Conservation (phyloP, 2,797 vertebrate genomes). For the Artibeus jamaicensis region DNA sequence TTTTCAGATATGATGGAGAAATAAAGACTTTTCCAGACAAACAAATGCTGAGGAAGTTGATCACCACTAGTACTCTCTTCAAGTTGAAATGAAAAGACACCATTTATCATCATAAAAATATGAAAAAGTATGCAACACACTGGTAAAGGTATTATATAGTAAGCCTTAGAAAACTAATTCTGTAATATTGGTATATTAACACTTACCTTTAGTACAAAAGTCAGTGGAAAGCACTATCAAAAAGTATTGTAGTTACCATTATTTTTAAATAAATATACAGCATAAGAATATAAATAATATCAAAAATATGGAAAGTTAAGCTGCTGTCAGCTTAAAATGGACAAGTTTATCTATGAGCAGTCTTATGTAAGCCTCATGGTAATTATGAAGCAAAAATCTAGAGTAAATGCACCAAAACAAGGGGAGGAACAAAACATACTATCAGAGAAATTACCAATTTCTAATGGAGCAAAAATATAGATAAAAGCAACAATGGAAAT, state of each 20-base stretch:
- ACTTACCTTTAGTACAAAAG: not conserved
- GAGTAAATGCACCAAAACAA: not conserved
- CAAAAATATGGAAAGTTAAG: not conserved
- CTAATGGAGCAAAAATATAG: not conserved
- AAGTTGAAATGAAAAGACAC: too few relatives aligned
- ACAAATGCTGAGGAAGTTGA: not conserved
- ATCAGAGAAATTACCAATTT: not conserved
- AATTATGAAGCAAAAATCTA: not conserved
- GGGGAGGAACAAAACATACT: not conserved
- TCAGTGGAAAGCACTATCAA: not conserved
- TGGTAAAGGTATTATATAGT: not conserved
- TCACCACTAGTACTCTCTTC: not conserved
- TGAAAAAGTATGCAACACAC: not conserved
- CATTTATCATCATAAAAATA: not conserved
- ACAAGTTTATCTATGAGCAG: not conserved
- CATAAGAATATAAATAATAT: not conserved
- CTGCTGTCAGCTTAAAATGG: not conserved
- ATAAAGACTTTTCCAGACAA: not conserved
- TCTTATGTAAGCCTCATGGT: not conserved
- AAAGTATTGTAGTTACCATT: not conserved
- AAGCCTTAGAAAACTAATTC: not conserved
- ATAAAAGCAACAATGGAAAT: not conserved
- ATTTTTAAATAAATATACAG: not conserved
- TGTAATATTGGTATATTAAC: not conserved
- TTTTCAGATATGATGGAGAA: not conserved